Evolutionary conservation across 2,797 vertebrate species (phyloP), one percentile per base, ranked within the genome.

Genomic region (Macropus fuliginosus): DNA sequence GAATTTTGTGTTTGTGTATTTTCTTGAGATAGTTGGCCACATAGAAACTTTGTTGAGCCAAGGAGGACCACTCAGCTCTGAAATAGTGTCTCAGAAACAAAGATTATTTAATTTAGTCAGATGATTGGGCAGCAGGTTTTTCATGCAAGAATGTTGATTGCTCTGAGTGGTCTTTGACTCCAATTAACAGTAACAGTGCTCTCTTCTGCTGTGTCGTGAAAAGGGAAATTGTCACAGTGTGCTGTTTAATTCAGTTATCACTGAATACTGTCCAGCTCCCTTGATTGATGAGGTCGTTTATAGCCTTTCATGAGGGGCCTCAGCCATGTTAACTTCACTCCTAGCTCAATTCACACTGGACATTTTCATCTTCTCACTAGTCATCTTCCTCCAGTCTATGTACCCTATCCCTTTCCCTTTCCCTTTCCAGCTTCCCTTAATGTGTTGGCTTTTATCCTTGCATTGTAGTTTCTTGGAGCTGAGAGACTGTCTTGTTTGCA

Each of bases 11-110:
- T 95, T 95, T 97, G 92, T 62, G 97, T 91, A 96, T 97, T 96
- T 98, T 97, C 97, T 97, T 98, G 92, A 98, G 97, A 97, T 96
- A 91, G 91, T 56, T 95, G 54, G 93, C 97, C 96, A 96, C 95
- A 95, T 96, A 93, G 93, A 96, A 97, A 94, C 95, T 95, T 97
- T 95, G 57, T 96, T 94, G 94, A 96, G 95, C 66, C 92, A 92
- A 21, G 74, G 40, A 87, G 21, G 74, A 87, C 74, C 40, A 87
- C 40, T 87, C 40, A 87, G 1, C 96, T 95, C 93, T 96, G 97
- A 96, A 97, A 98, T 34, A 92, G 40, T 96, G 95, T 93, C 97
- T 94, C 94, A 54, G 59, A 96, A 96, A 92, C 92, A 91, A 90
- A 95, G 96, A 91, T 28, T 91, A 97, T 62, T 87, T 90, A 74